phyloP scores from a whole-genome alignment of 2,888 invertebrate species.

The Pantelozetes paolii region DNA sequence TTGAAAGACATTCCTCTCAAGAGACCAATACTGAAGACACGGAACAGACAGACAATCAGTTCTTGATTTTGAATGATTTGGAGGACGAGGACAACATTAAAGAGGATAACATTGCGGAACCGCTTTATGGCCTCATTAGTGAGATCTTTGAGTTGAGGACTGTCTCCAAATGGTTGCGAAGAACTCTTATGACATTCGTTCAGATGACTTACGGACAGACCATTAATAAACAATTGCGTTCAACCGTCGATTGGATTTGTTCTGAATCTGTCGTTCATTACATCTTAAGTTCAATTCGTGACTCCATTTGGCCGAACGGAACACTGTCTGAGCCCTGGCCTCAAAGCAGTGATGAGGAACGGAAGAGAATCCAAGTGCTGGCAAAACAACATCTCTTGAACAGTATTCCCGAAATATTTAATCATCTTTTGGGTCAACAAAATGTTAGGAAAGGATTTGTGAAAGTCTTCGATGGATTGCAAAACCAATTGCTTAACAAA shows the following conservation, averaged over 20 bases:
- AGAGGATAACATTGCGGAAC: slow-evolving; percentile 85
- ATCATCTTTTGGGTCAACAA: slow-evolving; percentile 76
- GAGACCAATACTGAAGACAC: slow-evolving; percentile 2
- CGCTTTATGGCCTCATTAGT: slow-evolving; percentile 76
- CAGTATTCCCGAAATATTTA: slow-evolving; percentile 64
- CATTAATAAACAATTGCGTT: slow-evolving; percentile 74
- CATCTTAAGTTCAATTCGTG: slow-evolving; percentile 73
- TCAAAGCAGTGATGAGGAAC: slow-evolving; percentile 61
- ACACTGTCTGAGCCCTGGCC: slow-evolving; percentile 57
- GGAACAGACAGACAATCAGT: slow-evolving; percentile 28
- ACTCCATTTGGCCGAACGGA: slow-evolving; percentile 86
- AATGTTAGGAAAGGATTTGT: slow-evolving; percentile 76
- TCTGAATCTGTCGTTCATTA: slow-evolving; percentile 87
- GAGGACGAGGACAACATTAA: slow-evolving; percentile 53
- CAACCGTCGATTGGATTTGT: slow-evolving; percentile 77
- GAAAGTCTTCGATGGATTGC: slow-evolving; percentile 79
- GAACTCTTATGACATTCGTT: slow-evolving; percentile 82
- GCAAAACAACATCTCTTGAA: slow-evolving; percentile 53
- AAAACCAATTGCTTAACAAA: slow-evolving; percentile 78
- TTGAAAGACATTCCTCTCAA: neutral
- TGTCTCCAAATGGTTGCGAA: slow-evolving; percentile 78
- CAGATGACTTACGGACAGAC: slow-evolving; percentile 87
- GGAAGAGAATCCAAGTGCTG: slow-evolving; percentile 53
- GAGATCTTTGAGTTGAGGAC: slow-evolving; percentile 87
- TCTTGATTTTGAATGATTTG: slow-evolving; percentile 25